phyloP scores from a whole-genome alignment of 2,888 invertebrate species.

The Anarsia innoxiella region DNA sequence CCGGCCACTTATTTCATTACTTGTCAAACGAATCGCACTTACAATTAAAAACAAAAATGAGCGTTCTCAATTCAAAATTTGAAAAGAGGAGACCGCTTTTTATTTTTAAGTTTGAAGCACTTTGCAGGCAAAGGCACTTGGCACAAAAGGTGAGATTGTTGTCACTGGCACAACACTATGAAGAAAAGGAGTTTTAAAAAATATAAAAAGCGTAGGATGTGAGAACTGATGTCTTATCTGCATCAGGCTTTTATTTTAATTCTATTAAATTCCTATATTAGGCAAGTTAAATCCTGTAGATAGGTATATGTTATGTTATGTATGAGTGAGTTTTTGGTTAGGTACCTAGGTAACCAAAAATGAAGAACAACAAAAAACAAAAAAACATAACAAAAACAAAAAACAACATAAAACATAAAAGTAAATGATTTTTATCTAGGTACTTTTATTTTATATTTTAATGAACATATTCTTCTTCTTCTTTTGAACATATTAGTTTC shows the following conservation, averaged over 20 bases:
- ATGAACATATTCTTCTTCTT: too few species aligned
- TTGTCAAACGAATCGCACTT: slow-evolving; percentile 17
- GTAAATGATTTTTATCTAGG: too few species aligned
- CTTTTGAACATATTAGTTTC: too few species aligned
- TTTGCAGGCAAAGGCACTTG: slow-evolving; percentile 13
- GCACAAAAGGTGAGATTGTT: slow-evolving; percentile 49
- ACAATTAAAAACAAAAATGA: slow-evolving; percentile 22
- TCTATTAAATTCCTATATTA: slow-evolving; percentile 22
- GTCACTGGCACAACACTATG: slow-evolving; percentile 45
- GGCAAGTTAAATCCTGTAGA: too few species aligned
- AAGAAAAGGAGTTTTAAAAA: slow-evolving; percentile 4
- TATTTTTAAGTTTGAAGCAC: slow-evolving; percentile 21
- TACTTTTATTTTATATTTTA: too few species aligned
- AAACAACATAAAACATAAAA: too few species aligned
- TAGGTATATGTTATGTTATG: too few species aligned
- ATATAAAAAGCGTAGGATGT: slow-evolving; percentile 24
- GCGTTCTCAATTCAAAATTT: slow-evolving; percentile 24
- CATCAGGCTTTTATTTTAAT: slow-evolving; percentile 1
- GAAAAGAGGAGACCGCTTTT: slow-evolving; percentile 19
- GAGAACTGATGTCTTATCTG: slow-evolving; percentile 47
- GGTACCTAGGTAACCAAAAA: too few species aligned
- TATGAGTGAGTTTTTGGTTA: too few species aligned
- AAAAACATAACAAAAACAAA: too few species aligned
- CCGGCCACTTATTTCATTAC: slow-evolving; percentile 50
- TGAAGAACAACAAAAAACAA: too few species aligned